Evolutionary conservation across 2,888 invertebrate genomes (phyloP).

Genomic region (Eutolmus rufibarbis): DNA sequence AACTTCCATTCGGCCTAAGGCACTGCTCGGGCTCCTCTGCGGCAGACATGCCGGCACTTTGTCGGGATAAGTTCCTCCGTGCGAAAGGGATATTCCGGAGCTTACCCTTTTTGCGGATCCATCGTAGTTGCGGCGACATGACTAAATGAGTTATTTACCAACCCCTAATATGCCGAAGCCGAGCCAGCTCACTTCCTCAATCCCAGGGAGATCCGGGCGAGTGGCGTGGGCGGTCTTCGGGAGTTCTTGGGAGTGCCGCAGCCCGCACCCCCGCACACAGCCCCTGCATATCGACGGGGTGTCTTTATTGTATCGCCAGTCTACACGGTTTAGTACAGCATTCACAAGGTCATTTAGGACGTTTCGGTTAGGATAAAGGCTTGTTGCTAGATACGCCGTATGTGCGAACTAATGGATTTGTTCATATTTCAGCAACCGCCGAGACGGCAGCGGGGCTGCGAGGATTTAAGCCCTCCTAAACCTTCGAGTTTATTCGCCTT

Average conservation of each 20-base stretch:
- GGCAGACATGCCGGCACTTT: conserved; percentile 25
- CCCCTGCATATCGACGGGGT: conserved; percentile 40
- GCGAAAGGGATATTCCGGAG: conserved; percentile 8
- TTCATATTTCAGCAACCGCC: conserved; percentile 44
- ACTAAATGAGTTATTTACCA: conserved; percentile 41
- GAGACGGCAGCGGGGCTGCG: background rate
- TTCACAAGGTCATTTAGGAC: conserved; percentile 46
- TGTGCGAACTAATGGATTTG: conserved; percentile 43
- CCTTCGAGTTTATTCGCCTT: conserved; percentile 42
- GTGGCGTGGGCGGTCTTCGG: conserved; percentile 8
- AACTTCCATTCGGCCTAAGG: background rate
- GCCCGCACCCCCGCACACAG: background rate
- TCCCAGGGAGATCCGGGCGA: background rate
- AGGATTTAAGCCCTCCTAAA: conserved; percentile 42
- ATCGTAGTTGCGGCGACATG: conserved; percentile 31
- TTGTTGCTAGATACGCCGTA: conserved; percentile 40
- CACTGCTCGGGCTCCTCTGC: background rate
- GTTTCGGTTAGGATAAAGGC: conserved; percentile 44
- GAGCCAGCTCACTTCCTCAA: conserved; percentile 26
- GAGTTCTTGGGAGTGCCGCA: background rate
- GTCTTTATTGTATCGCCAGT: conserved; percentile 46
- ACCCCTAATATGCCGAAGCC: conserved; percentile 33
- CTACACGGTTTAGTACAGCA: conserved; percentile 43
- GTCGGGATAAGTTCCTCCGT: conserved; percentile 30
- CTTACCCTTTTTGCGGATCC: conserved; percentile 28